phyloP scores from a whole-genome alignment of 2,797 vertebrate genomes.

The Macropus fuliginosus region DNA sequence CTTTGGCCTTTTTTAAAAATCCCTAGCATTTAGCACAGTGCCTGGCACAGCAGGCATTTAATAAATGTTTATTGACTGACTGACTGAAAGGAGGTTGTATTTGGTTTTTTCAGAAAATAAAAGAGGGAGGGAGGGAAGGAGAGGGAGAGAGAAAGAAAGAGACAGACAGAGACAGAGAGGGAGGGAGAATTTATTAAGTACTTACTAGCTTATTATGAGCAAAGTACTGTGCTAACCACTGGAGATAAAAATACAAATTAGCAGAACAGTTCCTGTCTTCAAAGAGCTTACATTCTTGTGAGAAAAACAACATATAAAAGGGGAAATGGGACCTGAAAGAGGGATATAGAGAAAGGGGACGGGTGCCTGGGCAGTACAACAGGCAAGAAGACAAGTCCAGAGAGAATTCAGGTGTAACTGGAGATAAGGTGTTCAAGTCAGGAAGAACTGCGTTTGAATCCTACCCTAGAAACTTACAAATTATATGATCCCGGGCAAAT shows the following conservation, averaged over 20 bases:
- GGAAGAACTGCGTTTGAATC: neutral
- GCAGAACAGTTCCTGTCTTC: neutral
- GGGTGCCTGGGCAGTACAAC: neutral
- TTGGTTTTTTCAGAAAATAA: neutral
- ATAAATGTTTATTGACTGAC: neutral
- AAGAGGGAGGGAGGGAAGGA: too few species aligned
- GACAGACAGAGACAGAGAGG: neutral
- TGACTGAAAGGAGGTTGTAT: neutral
- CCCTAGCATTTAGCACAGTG: neutral
- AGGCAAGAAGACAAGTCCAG: neutral
- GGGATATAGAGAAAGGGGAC: neutral
- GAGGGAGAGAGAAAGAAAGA: too few species aligned
- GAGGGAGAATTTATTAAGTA: neutral
- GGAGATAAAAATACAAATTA: neutral
- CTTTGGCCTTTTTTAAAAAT: neutral
- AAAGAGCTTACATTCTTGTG: neutral
- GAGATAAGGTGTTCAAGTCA: neutral
- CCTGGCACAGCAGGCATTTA: neutral
- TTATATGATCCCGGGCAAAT: neutral
- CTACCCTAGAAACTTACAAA: neutral
- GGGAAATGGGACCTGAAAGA: neutral
- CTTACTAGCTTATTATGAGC: neutral
- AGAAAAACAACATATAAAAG: neutral
- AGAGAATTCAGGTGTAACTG: neutral
- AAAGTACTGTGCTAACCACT: neutral